A percentile compares a stretch with the other conserved stretches of the same genome.
Conservation (phyloP, 1,140 invertebrate species). For the Brachionus rotundiformis region DNA sequence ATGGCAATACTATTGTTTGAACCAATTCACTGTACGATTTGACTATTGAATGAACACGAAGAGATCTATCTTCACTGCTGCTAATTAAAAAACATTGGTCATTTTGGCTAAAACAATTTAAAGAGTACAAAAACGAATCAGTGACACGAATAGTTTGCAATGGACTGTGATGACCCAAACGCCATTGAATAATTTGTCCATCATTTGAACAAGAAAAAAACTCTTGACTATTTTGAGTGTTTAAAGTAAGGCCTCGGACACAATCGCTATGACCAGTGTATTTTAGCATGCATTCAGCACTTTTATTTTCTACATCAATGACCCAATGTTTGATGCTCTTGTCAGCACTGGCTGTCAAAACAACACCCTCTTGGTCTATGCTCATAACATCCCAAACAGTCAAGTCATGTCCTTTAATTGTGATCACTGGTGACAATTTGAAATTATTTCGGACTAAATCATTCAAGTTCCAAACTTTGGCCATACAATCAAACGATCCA, state of each 20-base stretch:
- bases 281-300: conserved; percentile 55
- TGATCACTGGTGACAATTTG: background rate
- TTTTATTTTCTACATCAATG: background rate
- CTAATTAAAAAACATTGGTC: conserved; percentile 69
- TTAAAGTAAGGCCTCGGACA: conserved; percentile 74
- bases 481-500: conserved; percentile 44
- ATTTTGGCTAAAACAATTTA: conserved; percentile 67
- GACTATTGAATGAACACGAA: conserved; percentile 77
- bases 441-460: conserved; percentile 1
- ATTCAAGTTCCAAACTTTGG: conserved; percentile 46
- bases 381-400: conserved; percentile 37
- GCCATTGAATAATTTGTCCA: conserved; percentile 76
- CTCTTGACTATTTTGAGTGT: conserved; percentile 67
- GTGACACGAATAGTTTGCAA: conserved; percentile 70
- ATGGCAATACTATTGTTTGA: conserved; percentile 77
- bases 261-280: conserved; percentile 81
- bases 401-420: conserved; percentile 42
- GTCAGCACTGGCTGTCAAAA: conserved; percentile 75
- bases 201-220: conserved; percentile 86
- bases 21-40: conserved; percentile 63
- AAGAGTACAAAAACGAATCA: conserved; percentile 48
- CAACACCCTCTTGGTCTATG: background rate
- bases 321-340: conserved; percentile 83
- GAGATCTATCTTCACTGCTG: conserved; percentile 81
- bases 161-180: conserved; percentile 74